Evolutionary conservation across 2,888 invertebrate genomes (phyloP), one percentile per base, ranked within the genome.

Genomic region (Ceramica pisi): DNA sequence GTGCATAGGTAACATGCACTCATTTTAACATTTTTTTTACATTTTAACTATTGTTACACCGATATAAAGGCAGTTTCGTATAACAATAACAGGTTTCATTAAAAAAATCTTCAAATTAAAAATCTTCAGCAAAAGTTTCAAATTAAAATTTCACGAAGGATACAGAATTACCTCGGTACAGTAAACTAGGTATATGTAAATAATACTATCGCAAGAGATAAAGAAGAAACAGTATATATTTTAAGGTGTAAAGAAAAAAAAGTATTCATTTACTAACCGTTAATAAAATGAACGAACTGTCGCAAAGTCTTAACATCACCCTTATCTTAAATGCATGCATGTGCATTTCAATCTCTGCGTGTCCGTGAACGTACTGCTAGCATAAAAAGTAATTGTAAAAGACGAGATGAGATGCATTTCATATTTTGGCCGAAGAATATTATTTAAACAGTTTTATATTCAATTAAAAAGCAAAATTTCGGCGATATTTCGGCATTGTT

Each of bases 241-340:
- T 16, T 21, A 35, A 53, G 56, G 41, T 31, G 14, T 21, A 53
- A n/a, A 60, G 5, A 64, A 67, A 64, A 48, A 50, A 61, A 67
- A 67, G 10, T 35, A 56, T 57, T 41, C 64, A 67, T 38, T 77
- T 80, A 90, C 93, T 88, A 85, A 94, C 93, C 91, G 88, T 82
- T 75, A 89, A 75, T 81, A 90, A 81, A 71, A 71, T 67, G 48
- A 31, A 68, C 59, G 57, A 63, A 80, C 81, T 82, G 78, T 88
- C 74, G 80, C 87, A 83, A 75, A 86, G 87, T 84, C 82, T 87
- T 85, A 84, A 74, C 93, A 92, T 93, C 83, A 88, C 87, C 81
- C 88, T 93, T 93, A 93, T 92, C 92, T 81, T 74, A 82, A 81
- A 88, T 87, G 74, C 55, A 80, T 71, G 74, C 51, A 72, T 70